Conservation (phyloP, 2,113 vertebrate species). For the Psittacula cyanocephala region DNA sequence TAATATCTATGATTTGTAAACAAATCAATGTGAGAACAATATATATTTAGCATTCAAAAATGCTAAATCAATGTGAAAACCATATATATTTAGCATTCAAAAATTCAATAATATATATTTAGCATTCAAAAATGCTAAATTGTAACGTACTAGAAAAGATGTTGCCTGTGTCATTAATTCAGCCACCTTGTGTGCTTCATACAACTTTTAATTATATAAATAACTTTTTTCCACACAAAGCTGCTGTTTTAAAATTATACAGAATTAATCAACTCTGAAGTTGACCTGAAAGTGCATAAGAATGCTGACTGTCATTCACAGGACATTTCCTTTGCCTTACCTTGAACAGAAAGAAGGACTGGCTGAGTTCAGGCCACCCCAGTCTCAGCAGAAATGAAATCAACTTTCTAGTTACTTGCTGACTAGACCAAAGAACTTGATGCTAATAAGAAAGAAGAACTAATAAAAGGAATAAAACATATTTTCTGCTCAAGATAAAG, state of each 20-base stretch:
- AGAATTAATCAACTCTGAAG: not conserved
- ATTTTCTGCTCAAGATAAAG: not conserved
- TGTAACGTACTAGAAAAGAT: not conserved
- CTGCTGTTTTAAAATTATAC: not conserved
- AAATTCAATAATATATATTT: not conserved
- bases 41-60: not conserved
- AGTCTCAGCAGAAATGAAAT: not conserved
- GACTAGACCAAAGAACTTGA: not conserved
- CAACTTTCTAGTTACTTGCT: not conserved
- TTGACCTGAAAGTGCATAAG: not conserved
- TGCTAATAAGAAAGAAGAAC: not conserved
- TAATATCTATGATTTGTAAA: not conserved
- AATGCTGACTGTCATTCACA: not conserved
- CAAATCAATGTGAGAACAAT: not conserved
- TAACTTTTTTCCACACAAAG: not conserved
- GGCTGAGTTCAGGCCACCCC: not conserved
- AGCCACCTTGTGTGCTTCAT: not conserved
- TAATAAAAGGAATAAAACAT: not conserved
- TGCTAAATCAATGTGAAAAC: not conserved
- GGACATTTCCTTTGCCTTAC: not conserved
- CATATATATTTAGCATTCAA: no score
- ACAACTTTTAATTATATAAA: not conserved
- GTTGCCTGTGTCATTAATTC: not conserved
- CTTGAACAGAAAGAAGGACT: not conserved
- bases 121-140: not conserved